phyloP scores from a whole-genome alignment of 2,888 invertebrate genomes.

The Philereme transversata region DNA sequence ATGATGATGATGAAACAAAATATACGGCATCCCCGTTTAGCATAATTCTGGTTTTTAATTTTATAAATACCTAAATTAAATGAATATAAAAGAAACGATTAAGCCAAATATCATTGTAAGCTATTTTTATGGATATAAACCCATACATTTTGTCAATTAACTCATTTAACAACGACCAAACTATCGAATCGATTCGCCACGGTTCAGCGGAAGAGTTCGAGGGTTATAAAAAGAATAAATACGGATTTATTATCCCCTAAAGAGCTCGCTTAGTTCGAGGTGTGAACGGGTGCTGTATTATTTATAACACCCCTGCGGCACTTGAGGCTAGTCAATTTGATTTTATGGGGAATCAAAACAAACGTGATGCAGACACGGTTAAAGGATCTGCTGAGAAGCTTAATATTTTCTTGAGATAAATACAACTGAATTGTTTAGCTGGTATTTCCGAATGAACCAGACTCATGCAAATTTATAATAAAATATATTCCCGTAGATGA shows the following conservation, averaged over 20 bases:
- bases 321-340: conserved; percentile 75
- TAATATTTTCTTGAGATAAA: conserved; percentile 1
- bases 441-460: too few relatives aligned
- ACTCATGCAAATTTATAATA: too few relatives aligned
- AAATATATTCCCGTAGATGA: too few relatives aligned
- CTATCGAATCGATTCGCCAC: conserved; percentile 74
- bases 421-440: neutral
- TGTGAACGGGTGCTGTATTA: conserved; percentile 79
- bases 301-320: conserved; percentile 65
- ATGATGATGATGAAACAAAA: too few relatives aligned
- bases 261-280: conserved; percentile 75
- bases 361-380: conserved; percentile 42
- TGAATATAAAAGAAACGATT: too few relatives aligned
- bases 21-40: too few relatives aligned
- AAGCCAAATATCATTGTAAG: too few relatives aligned
- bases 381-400: conserved; percentile 1
- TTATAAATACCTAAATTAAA: too few relatives aligned
- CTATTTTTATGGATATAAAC: too few relatives aligned
- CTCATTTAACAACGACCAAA: conserved; percentile 35
- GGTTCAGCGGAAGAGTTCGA: conserved; percentile 71
- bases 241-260: conserved; percentile 83
- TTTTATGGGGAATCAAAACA: conserved; percentile 75
- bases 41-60: too few relatives aligned
- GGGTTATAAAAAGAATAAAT: conserved; percentile 81
- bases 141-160: conserved; percentile 19